phyloP scores from a whole-genome alignment of 2,797 vertebrate genomes.

The Clarias laeviceps region DNA sequence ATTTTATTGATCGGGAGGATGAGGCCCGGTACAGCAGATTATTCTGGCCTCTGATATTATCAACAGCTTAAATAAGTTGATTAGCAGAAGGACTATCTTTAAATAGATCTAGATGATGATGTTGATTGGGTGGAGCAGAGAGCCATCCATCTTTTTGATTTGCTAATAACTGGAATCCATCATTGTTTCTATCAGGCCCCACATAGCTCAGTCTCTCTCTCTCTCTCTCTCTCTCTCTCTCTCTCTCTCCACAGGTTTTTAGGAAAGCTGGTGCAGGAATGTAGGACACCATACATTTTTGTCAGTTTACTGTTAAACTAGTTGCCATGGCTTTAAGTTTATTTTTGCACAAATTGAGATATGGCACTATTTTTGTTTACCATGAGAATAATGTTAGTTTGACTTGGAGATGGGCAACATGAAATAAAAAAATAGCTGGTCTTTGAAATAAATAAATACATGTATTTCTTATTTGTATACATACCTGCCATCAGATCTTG shows the following conservation, averaged over 20 bases:
- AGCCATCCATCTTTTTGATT: constrained; percentile 98
- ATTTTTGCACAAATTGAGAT: constrained; percentile 1
- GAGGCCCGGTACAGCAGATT: constrained; percentile 84
- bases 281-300: constrained; percentile 60
- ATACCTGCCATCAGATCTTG: neutral
- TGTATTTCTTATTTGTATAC: neutral
- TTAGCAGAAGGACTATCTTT: constrained; percentile 93
- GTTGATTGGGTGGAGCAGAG: constrained; percentile 94
- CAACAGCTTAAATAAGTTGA: constrained; percentile 96
- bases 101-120: constrained; percentile 99
- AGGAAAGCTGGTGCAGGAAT: constrained; percentile 63
- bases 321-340: constrained; percentile 8
- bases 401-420: neutral
- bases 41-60: constrained; percentile 92
- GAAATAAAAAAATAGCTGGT: neutral
- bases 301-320: constrained; percentile 48
- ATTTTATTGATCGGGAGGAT: constrained; percentile 93
- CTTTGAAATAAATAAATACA: neutral
- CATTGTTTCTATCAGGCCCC: constrained; percentile 80
- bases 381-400: neutral
- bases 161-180: constrained; percentile 99
- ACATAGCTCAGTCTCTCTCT: constrained; percentile 20
- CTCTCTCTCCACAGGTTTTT: constrained; percentile 67
- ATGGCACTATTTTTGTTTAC: neutral
- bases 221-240: constrained; percentile 27